Percentiles rank a stretch among this genome's conserved stretches.
phyloP scores from a whole-genome alignment of 2,888 invertebrate species.

The Priocnemis perturbator region DNA sequence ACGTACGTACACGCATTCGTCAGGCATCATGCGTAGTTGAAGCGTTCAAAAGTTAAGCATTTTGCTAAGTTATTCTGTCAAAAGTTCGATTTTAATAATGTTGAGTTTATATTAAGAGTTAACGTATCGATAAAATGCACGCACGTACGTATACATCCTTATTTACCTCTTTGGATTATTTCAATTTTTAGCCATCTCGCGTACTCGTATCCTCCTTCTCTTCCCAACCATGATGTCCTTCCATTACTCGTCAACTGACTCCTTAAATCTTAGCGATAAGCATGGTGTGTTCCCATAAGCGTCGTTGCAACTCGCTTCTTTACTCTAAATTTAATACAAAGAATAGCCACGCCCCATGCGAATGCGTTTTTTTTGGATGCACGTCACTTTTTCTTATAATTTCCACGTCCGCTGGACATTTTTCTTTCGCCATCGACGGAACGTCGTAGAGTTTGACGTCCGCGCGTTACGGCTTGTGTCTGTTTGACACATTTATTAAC shows the following conservation, averaged over 20 bases:
- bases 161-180: too few relatives aligned
- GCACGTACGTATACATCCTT: too few relatives aligned
- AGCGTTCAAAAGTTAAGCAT: too few relatives aligned
- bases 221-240: not conserved
- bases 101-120: too few relatives aligned
- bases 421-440: not conserved
- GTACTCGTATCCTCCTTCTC: too few relatives aligned
- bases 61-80: too few relatives aligned
- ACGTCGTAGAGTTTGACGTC: not conserved
- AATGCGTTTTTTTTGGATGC: conserved; percentile 4
- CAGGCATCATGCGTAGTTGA: too few relatives aligned
- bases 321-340: not conserved
- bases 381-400: conserved; percentile 1
- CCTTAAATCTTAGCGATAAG: conserved; percentile 12
- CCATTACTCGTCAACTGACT: not conserved
- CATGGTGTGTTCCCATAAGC: conserved; percentile 41
- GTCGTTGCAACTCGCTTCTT: conserved; percentile 13
- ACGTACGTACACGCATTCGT: not conserved
- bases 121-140: too few relatives aligned
- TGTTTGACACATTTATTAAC: not conserved
- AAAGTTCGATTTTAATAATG: too few relatives aligned
- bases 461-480: not conserved
- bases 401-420: not conserved
- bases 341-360: not conserved
- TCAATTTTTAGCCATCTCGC: too few relatives aligned